Percentiles rank a stretch among this genome's conserved stretches.
Conservation (phyloP, 53 echinoderm and acorn worm genomes). For the Paelopatides confundens region DNA sequence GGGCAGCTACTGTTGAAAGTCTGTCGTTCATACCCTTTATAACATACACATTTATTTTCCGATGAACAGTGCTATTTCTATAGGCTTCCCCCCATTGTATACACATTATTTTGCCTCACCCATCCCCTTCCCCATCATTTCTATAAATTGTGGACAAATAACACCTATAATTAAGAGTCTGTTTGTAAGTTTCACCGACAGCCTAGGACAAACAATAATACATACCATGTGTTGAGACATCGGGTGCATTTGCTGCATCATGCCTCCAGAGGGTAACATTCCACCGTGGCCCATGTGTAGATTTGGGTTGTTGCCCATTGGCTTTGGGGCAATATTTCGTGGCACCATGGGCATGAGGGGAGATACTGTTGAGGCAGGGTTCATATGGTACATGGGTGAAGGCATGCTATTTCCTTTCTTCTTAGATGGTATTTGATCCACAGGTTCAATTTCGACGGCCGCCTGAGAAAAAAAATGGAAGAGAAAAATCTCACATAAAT, state of each 20-base stretch:
- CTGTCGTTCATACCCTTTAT: no score
- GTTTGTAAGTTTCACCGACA: no score
- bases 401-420: constrained; percentile 73
- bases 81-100: no score
- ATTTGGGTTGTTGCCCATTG: constrained; percentile 56
- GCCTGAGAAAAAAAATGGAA: constrained; percentile 55
- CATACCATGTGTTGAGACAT: constrained; percentile 77
- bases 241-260: constrained; percentile 85
- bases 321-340: constrained; percentile 92
- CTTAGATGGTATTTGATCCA: constrained; percentile 83
- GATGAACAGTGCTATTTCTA: no score
- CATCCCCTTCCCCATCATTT: no score
- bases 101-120: no score
- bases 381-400: constrained; percentile 69
- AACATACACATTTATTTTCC: no score
- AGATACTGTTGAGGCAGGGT: constrained; percentile 40
- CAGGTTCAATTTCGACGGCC: constrained; percentile 81
- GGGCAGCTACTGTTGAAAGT: no score
- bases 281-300: constrained; percentile 47
- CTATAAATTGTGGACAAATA: no score
- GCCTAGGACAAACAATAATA: no score
- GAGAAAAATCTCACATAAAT: no score
- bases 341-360: constrained; percentile 76
- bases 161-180: no score
- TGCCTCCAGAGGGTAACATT: constrained; percentile 67